Evolutionary conservation across 1,140 invertebrate species (phyloP).

Genomic region (Bemisia tabaci): DNA sequence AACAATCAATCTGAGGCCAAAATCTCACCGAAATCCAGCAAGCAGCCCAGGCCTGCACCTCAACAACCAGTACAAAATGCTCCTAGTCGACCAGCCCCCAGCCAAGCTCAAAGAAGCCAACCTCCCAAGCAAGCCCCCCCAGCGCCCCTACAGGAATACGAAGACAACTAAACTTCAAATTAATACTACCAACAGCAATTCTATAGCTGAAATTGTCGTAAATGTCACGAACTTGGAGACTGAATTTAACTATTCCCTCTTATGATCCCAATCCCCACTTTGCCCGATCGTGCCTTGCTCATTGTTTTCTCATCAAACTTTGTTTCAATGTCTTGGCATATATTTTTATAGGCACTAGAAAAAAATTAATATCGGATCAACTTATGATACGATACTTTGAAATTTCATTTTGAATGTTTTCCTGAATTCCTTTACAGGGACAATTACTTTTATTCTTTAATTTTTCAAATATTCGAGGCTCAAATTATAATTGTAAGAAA

Average conservation of each 20-base stretch:
- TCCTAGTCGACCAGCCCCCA: background rate
- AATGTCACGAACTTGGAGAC: background rate
- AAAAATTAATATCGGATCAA: background rate
- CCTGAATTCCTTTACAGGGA: too few species aligned
- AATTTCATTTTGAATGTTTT: background rate
- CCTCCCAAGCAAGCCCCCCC: background rate
- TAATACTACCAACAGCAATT: too few species aligned
- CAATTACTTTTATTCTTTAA: too few species aligned
- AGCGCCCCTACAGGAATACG: background rate
- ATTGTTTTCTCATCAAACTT: background rate
- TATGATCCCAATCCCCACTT: background rate
- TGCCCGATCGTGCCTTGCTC: background rate
- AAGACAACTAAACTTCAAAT: background rate
- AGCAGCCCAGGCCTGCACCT: background rate
- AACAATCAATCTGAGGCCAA: too few species aligned
- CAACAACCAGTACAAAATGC: background rate
- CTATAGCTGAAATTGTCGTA: too few species aligned
- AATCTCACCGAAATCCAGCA: background rate
- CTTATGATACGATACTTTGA: background rate
- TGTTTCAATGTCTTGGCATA: background rate
- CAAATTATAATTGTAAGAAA: too few species aligned
- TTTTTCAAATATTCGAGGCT: too few species aligned
- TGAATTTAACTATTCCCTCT: background rate
- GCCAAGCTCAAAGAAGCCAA: conserved; percentile 3
- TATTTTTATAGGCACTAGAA: background rate